Base-by-base conservation (phyloP, 2,888 invertebrate species). In the Lochmaea capreae region DNA sequence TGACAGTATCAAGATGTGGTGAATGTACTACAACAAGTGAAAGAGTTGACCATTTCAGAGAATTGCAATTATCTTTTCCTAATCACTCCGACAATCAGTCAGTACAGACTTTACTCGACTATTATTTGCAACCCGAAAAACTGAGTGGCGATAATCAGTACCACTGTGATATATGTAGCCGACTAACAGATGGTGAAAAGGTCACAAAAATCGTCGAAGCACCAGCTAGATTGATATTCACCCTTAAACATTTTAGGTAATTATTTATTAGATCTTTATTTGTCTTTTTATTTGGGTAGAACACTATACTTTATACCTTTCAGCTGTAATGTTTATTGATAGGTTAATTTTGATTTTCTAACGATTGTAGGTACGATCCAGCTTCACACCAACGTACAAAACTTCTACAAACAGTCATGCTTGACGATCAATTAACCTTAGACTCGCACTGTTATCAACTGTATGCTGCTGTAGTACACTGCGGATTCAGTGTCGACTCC, bases 401-500 rank as follows among this genome's bases (percentile, higher is more conserved):
- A 86, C 88, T 96, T 72, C 90, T 94, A 86, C 93, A 93, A 76
- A 83, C 83, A 33, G 86, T 88, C 12, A 81, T 86, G 66, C 76
- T 87, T 65, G 86, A 90, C 90, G 79, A 91, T 91, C 78, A 88
- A 88, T 79, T 91, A 90, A 85, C 91, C 91, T 83, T 90, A 89
- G 78, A 83, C 8, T 75, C 79, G 18, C 89, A 90, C 72, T 88
- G 89, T 18, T 96, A 95, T 85, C 89, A 90, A 52, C 87, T 97
- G 46, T 95, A 95, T 84, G 95, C 95, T 0, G 94, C 95, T 0
- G 93, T 97, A 0, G 93, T 97, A 0, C 97, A 97, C 86, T 92
- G 93, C 0, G 97, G 97, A 2, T 91, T 91, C 26, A 94, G 93
- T 67, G 92, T 95, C 77, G 94, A 96, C 83, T 93, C 94, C 0